These are phyloP conservation scores for Oryzias melastigma DNA, from an alignment of 2,113 vertebrate genomes.

Conservation along the genomic window DNA sequence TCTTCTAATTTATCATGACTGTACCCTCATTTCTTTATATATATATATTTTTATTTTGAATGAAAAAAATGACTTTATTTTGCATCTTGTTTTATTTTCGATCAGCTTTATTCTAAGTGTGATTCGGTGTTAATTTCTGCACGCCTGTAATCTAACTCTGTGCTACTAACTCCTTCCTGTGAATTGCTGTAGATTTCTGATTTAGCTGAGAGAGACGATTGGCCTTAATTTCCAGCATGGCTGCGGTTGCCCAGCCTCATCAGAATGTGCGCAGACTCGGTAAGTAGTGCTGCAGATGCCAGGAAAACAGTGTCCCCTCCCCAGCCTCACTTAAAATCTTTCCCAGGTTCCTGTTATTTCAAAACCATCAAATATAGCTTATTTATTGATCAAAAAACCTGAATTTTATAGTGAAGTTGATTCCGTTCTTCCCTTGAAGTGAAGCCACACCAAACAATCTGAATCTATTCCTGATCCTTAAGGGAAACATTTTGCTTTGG, in stretches of 20 bases:
- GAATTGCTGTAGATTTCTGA: conserved; percentile 90
- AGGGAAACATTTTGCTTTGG: too few relatives aligned
- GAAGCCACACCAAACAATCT: too few relatives aligned
- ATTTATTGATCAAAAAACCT: too few relatives aligned
- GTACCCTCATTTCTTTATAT: background rate
- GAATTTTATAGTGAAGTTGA: too few relatives aligned
- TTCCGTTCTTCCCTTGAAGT: too few relatives aligned
- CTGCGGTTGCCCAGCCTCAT: conserved; percentile 67
- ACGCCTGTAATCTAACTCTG: conserved; percentile 73
- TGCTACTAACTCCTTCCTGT: conserved; percentile 85
- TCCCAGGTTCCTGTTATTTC: too few relatives aligned
- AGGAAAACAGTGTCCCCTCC: background rate
- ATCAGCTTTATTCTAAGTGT: conserved; percentile 50
- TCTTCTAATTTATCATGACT: conserved; percentile 17
- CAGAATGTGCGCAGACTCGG: conserved; percentile 81
- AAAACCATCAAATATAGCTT: too few relatives aligned
- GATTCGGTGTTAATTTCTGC: conserved; percentile 80
- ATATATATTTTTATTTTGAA: conserved; percentile 7
- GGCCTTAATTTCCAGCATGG: conserved; percentile 92
- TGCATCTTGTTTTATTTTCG: conserved; percentile 61
- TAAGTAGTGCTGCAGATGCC: conserved; percentile 77
- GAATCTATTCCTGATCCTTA: too few relatives aligned
- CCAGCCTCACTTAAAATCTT: too few relatives aligned
- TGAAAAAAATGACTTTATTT: conserved; percentile 9
- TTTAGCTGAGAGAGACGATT: conserved; percentile 84